Percentiles rank a stretch among this genome's conserved stretches.
Conservation (phyloP, 1,140 invertebrate genomes). For the Orchesella cincta region DNA sequence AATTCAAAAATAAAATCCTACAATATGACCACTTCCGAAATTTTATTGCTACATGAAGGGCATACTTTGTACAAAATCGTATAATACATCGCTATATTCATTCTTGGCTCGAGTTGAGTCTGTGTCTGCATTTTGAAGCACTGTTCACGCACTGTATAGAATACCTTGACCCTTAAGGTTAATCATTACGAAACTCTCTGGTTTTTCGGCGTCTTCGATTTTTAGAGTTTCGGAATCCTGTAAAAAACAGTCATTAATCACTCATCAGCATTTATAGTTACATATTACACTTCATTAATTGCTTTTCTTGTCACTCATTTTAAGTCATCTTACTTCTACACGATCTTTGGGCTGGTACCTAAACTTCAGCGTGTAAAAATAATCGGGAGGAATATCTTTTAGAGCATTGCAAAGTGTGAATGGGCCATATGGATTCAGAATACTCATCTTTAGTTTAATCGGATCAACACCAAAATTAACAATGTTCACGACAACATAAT, state of each 20-base stretch:
- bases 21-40: not conserved
- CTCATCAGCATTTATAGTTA: too few relatives aligned
- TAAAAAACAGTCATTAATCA: too few relatives aligned
- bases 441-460: not conserved
- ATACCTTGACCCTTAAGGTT: not conserved
- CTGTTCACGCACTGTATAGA: not conserved
- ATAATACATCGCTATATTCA: not conserved
- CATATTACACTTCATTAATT: too few relatives aligned
- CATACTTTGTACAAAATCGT: too few relatives aligned
- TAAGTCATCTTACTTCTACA: not conserved
- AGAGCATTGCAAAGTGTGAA: not conserved
- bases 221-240: constrained; percentile 1
- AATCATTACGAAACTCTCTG: not conserved
- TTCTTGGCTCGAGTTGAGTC: too few relatives aligned
- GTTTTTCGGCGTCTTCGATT: not conserved
- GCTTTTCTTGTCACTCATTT: too few relatives aligned
- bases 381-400: not conserved
- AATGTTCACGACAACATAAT: not conserved
- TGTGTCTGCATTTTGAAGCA: too few relatives aligned
- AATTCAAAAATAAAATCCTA: constrained; percentile 12
- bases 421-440: constrained; percentile 3
- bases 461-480: not conserved
- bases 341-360: not conserved
- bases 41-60: too few relatives aligned
- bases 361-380: not conserved